Evolutionary conservation across 2,797 vertebrate species (phyloP).

Genomic region (Sebastes aleutianus): DNA sequence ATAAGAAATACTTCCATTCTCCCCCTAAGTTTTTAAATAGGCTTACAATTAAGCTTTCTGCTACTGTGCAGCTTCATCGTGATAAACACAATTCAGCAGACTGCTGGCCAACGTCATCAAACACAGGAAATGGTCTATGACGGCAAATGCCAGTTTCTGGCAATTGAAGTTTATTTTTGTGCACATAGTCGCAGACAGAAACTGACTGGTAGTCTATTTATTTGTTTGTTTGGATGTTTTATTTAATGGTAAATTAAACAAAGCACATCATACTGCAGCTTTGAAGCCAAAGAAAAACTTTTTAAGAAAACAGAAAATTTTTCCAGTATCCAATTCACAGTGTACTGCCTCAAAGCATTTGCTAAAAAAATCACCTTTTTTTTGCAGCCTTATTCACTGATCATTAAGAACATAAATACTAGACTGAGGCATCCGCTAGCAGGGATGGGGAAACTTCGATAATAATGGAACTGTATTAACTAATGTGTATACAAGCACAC

Average conservation of each 20-base stretch:
- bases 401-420: neutral
- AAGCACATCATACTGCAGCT: neutral
- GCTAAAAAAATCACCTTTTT: neutral
- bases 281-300: neutral
- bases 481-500: neutral
- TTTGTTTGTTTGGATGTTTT: neutral
- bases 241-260: neutral
- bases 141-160: conserved; percentile 1
- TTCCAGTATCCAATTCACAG: neutral
- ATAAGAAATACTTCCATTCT: neutral
- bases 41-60: neutral
- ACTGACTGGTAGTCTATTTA: neutral
- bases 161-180: neutral
- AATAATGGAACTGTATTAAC: neutral
- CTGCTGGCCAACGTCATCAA: neutral
- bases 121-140: conserved; percentile 19
- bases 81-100: conserved; percentile 1
- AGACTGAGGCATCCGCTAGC: neutral
- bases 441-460: neutral
- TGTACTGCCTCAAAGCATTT: neutral
- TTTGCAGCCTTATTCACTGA: neutral
- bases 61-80: neutral
- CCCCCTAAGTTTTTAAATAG: neutral
- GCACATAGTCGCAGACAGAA: neutral
- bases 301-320: neutral